These are phyloP conservation scores for Xestia ashworthii DNA, from an alignment of 2,888 invertebrate species.

Conservation along the genomic window DNA sequence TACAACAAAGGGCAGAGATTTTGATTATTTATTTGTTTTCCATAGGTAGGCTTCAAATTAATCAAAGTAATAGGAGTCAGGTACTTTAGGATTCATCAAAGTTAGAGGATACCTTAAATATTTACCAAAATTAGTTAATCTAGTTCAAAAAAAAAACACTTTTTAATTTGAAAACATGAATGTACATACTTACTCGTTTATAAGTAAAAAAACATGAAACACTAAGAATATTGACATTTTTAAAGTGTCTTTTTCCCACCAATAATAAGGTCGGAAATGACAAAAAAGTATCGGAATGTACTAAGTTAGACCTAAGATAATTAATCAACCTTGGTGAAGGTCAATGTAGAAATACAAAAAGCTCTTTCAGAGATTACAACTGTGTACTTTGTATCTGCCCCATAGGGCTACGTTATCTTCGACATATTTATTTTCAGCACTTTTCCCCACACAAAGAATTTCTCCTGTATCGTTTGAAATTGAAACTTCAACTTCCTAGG, in stretches of 20 bases:
- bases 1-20: not conserved
- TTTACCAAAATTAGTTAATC: not conserved
- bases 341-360: not conserved
- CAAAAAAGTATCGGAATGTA: not conserved
- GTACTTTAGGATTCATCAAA: not conserved
- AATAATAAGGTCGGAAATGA: not conserved
- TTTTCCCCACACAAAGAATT: not conserved
- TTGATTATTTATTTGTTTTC: not conserved
- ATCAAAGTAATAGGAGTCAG: not conserved
- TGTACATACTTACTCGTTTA: too few relatives aligned
- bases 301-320: not conserved
- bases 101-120: not conserved
- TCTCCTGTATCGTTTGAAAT: not conserved
- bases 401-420: not conserved
- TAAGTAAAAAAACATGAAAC: not conserved
- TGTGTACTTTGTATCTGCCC: not conserved
- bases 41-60: conserved; percentile 4
- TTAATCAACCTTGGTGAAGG: not conserved
- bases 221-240: not conserved
- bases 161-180: too few relatives aligned
- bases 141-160: not conserved
- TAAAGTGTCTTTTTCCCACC: not conserved
- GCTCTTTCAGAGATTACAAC: not conserved
- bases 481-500: not conserved
- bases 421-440: not conserved